These are phyloP conservation scores for Odontamblyopus rebecca DNA, from an alignment of 2,797 vertebrate species.

Conservation along the genomic window DNA sequence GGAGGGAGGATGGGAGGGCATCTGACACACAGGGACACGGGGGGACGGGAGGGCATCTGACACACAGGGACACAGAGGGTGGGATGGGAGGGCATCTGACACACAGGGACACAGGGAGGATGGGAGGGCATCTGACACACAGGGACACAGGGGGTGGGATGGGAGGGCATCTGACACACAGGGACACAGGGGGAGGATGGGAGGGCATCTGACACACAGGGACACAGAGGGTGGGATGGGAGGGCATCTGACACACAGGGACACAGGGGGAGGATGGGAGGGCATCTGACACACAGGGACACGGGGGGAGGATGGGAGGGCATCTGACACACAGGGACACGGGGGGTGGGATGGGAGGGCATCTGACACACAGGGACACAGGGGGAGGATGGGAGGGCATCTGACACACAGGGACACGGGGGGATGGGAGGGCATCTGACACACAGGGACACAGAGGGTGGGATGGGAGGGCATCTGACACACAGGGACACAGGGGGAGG, in stretches of 20 bases:
- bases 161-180: too few species aligned
- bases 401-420: not conserved
- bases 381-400: too few species aligned
- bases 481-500: not conserved
- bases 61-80: too few species aligned
- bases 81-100: not conserved
- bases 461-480: too few species aligned
- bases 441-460: not conserved
- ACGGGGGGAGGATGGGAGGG: too few species aligned
- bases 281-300: not conserved
- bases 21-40: not conserved
- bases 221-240: too few species aligned
- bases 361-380: not conserved
- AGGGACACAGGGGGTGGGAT: too few species aligned
- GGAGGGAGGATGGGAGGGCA: not conserved
- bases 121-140: not conserved
- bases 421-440: not conserved
- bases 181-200: not conserved
- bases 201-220: not conserved
- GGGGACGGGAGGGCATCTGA: too few species aligned
- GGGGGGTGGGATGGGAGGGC: not conserved
- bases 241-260: too few species aligned
- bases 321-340: not conserved
- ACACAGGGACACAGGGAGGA: too few species aligned
- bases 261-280: not conserved